Evolutionary conservation across 2,797 vertebrate species (phyloP).

Genomic region (Ptychobarbus kaznakovi): DNA sequence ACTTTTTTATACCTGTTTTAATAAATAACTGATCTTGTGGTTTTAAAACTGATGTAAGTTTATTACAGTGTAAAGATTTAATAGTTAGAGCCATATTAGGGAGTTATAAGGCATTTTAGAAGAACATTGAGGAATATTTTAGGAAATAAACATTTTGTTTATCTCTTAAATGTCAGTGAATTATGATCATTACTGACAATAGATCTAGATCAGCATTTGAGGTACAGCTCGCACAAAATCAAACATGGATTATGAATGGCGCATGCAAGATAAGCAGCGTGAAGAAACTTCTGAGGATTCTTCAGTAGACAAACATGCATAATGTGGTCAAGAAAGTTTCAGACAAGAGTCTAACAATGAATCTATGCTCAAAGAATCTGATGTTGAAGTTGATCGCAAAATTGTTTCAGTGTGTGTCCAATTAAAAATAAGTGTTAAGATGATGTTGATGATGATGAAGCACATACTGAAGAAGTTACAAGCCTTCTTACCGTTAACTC

Average conservation of each 20-base stretch:
- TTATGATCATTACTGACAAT: not conserved
- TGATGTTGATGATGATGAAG: not conserved
- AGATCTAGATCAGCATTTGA: not conserved
- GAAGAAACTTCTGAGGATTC: not conserved
- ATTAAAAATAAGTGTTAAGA: not conserved
- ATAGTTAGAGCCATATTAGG: not conserved
- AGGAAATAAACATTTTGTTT: not conserved
- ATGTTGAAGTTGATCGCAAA: not conserved
- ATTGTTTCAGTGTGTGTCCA: not conserved
- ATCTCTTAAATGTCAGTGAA: not conserved
- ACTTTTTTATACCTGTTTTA: slow-evolving; percentile 40
- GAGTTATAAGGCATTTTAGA: not conserved
- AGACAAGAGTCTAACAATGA: not conserved
- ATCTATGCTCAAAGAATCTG: not conserved
- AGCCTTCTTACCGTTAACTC: not conserved
- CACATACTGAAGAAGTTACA: not conserved
- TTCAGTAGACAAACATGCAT: not conserved
- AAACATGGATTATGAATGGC: not conserved
- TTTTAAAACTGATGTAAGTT: not conserved
- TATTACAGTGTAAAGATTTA: not conserved
- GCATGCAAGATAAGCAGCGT: not conserved
- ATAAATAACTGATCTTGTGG: slow-evolving; percentile 30
- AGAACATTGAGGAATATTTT: not conserved
- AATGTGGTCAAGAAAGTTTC: not conserved
- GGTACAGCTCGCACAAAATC: not conserved